Base-by-base conservation (phyloP, 2,888 invertebrate genomes). In the Scaptomyza caliginosa region DNA sequence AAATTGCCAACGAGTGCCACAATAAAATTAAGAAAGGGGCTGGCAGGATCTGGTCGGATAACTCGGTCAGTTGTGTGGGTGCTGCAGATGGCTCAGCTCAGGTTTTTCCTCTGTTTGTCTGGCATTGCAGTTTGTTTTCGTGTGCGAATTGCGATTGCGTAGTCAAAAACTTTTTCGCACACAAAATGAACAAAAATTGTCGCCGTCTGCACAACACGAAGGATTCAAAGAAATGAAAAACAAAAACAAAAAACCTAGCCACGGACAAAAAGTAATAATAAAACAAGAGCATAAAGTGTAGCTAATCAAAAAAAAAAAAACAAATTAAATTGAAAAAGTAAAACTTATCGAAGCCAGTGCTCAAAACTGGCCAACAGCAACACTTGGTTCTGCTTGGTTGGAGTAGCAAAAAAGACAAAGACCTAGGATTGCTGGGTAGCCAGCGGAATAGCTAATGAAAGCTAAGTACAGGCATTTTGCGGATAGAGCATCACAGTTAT, bases 291-390 rank as follows among this genome's bases (percentile, higher is more conserved):
- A 63, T 63, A 57, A 67, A 67, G 48, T 75, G 55, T 45, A 54
- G 56, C 74, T 70, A 85, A 79, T 85, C 62, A 81, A 81, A 73
- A 77, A 77, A 6, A 13, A 24, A 32, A 52, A 34, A 28, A 50
- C n/a, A 10, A 17, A 28, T 24, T 45, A 28, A 28, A n/a, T n/a
- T n/a, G n/a, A n/a, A n/a, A n/a, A n/a, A n/a, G n/a, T n/a, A 34
- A 46, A 68, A 50, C 30, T 68, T 67, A 49, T 58, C 51, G 46
- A 36, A 63, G 59, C 16, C 28, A 55, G 24, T 38, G 58, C 49
- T 54, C 50, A 42, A 55, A 70, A 59, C 48, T 58, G 43, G 40
- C 55, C 42, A 71, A 75, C 82, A 67, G 65, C 79, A 82, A 78
- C 76, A 72, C 79, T 67, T 67, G 63, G 51, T 40, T 39, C 34